These are phyloP conservation scores for Nycticorax nycticorax DNA, from an alignment of 2,113 vertebrate species.

Conservation along the genomic window DNA sequence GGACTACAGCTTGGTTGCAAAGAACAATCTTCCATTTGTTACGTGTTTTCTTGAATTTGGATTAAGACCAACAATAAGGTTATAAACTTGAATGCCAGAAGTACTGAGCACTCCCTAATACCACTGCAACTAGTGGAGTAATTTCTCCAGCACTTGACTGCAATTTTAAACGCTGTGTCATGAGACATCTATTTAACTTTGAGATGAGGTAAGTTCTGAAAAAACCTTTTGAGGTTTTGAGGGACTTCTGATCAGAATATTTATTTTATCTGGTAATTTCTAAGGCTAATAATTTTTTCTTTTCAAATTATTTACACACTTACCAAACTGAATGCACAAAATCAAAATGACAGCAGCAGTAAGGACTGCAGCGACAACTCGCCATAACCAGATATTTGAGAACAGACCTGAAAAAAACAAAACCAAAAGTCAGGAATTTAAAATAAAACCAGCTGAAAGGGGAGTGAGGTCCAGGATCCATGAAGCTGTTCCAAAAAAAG, in stretches of 20 bases:
- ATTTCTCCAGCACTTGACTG: not conserved
- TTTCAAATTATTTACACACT: not conserved
- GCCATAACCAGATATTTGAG: conserved; percentile 40
- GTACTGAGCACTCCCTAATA: not conserved
- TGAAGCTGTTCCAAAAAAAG: not conserved
- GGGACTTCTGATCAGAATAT: not conserved
- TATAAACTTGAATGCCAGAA: not conserved
- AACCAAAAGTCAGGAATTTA: not conserved
- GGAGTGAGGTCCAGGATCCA: not conserved
- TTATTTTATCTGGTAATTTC: not conserved
- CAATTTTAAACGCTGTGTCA: not conserved
- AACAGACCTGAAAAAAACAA: not conserved
- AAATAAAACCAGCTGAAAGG: not conserved
- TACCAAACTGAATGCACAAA: conserved; percentile 22
- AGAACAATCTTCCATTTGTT: not conserved
- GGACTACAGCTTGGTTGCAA: not conserved
- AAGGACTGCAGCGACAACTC: not conserved
- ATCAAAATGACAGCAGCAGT: not conserved
- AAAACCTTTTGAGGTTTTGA: not conserved
- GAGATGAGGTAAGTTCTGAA: not conserved
- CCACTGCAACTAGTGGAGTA: not conserved
- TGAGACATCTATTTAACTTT: not conserved
- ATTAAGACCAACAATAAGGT: not conserved
- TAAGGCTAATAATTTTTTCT: not conserved
- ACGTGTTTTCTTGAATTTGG: not conserved